These are phyloP conservation scores for Acronicta leporina DNA, from an alignment of 2,888 invertebrate genomes.

Conservation along the genomic window DNA sequence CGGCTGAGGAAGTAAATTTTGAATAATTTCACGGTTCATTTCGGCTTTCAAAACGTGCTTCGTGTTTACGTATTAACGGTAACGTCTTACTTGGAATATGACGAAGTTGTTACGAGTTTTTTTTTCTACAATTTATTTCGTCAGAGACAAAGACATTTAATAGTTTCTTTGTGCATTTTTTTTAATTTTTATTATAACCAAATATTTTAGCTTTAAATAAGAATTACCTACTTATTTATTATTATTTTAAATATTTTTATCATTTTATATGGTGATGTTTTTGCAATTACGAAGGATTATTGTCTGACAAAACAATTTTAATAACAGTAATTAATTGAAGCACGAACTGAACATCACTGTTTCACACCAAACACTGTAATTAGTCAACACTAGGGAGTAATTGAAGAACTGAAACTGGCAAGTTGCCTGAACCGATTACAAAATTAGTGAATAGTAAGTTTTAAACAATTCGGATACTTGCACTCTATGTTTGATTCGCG, in stretches of 20 bases:
- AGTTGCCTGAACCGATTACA: neutral
- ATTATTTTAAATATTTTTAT: no score
- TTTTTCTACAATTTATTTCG: conserved; percentile 25
- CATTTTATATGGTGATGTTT: no score
- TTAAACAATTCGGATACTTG: conserved; percentile 74
- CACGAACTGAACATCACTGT: conserved; percentile 32
- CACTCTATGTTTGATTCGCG: conserved; percentile 80
- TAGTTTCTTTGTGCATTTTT: conserved; percentile 32
- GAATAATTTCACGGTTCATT: conserved; percentile 65
- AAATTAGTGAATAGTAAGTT: conserved; percentile 8
- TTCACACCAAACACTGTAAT: conserved; percentile 26
- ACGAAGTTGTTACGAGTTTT: conserved; percentile 44
- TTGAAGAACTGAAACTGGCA: conserved; percentile 11
- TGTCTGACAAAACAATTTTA: conserved; percentile 29
- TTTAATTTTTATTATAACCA: no score
- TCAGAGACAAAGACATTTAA: conserved; percentile 20
- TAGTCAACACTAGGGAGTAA: conserved; percentile 18
- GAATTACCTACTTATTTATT: no score
- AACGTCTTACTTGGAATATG: conserved; percentile 42
- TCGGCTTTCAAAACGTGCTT: conserved; percentile 61
- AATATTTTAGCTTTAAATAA: no score
- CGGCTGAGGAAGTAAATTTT: conserved; percentile 62
- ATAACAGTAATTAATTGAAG: conserved; percentile 24
- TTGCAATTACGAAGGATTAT: conserved; percentile 1
- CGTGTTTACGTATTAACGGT: conserved; percentile 52